Evolutionary conservation across 2,113 vertebrate genomes (phyloP), one percentile per base, ranked within the genome.

Genomic region (Scophthalmus maximus): DNA sequence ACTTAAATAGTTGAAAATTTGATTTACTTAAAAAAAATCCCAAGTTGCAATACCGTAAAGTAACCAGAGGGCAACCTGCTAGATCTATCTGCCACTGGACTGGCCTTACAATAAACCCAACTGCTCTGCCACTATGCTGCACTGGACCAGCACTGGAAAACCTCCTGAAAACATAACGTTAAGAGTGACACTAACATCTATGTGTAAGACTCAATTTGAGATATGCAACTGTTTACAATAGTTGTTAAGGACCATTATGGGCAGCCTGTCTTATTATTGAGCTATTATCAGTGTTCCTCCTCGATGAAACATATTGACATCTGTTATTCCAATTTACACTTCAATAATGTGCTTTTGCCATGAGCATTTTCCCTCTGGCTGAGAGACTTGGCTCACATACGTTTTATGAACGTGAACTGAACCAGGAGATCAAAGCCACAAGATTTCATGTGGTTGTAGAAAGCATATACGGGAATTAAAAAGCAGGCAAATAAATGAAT

Each of bases 371-470:
- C 56, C 36, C 20, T 83, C 57, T 78, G 66, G 49, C 68, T 75
- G 51, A 76, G 52, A 78, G 12, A 46, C 60, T 68, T 47, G 55
- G 52, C 67, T 78, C 57, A 47, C 58, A 67, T 79, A 52, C 59
- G 87, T 75, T 91, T 91, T 88, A 92, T 84, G 84, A 91, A 92
- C 68, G 68, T 74, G 77, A 87, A 68, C 42, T 77, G 76, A 90
- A 89, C 53, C 68, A 34, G 61, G 74, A 64, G 56, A 83, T 83
- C 47, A 27, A 90, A 89, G 88, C 79, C 81, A 32, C 87, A 84
- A 40, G 26, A 76, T 61, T 85, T 86, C 66, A 75, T 85, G 84
- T 71, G 84, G 82, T 68, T 60, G 73, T 58, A 80, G 77, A 85
- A 88, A 75, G 68, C 52, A 52, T 25, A 46, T 46, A 81, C 42